Evolutionary conservation across 2,888 invertebrate genomes (phyloP).

Genomic region (Ommatoiulus sabulosus): DNA sequence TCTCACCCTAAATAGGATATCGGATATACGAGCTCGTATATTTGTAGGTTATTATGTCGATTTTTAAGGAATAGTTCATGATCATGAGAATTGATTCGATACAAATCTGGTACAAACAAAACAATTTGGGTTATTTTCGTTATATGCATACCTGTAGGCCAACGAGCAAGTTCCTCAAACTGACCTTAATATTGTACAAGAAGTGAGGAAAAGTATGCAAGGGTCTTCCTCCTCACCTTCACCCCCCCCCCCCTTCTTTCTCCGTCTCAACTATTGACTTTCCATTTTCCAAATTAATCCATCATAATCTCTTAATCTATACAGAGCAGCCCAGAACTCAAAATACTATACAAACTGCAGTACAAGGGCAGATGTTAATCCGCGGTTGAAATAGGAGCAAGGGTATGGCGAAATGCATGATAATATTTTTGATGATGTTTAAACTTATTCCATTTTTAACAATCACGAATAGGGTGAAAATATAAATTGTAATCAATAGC

Average conservation of each 20-base stretch:
- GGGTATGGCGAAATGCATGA: too few species aligned
- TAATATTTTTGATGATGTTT: too few species aligned
- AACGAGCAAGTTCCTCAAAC: neutral
- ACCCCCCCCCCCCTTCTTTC: neutral
- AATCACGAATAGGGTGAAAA: too few species aligned
- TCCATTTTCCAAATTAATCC: neutral
- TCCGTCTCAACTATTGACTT: neutral
- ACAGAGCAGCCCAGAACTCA: too few species aligned
- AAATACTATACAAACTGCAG: too few species aligned
- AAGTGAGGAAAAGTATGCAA: neutral
- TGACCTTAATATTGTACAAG: neutral
- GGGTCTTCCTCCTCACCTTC: neutral
- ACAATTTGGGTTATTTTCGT: neutral
- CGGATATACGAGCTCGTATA: neutral
- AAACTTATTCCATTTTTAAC: too few species aligned
- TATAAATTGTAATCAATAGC: too few species aligned
- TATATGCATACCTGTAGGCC: neutral
- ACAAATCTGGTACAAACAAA: constrained; percentile 17
- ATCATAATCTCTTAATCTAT: neutral
- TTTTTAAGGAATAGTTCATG: constrained; percentile 14
- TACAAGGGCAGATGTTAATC: too few species aligned
- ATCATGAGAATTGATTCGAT: neutral
- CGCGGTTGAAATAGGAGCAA: too few species aligned
- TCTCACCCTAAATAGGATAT: constrained; percentile 28
- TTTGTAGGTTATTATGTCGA: constrained; percentile 35